Evolutionary conservation across 2,888 invertebrate species (phyloP).

Genomic region (Agrochola lota): DNA sequence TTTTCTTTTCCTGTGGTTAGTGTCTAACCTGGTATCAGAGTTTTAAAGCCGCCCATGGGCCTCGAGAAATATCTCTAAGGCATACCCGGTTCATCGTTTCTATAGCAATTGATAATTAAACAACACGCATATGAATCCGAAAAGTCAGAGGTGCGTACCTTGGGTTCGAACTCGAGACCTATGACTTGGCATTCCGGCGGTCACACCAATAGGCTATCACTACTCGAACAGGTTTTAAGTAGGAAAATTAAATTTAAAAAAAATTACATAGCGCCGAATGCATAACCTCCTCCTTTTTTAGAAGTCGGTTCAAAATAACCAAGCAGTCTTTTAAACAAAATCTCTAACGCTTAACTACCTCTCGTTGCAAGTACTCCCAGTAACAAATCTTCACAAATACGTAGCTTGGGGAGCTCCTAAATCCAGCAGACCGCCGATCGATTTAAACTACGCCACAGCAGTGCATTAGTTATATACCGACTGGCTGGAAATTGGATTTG

Average conservation of each 20-base stretch:
- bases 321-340: not conserved
- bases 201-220: too few relatives aligned
- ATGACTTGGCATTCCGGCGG: too few relatives aligned
- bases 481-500: slow-evolving; percentile 46
- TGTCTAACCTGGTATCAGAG: too few relatives aligned
- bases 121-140: too few relatives aligned
- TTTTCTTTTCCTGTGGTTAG: too few relatives aligned
- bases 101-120: too few relatives aligned
- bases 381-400: slow-evolving; percentile 34
- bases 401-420: slow-evolving; percentile 27
- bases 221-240: not conserved
- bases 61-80: too few relatives aligned
- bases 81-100: too few relatives aligned
- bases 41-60: too few relatives aligned
- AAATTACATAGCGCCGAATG: not conserved
- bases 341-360: not conserved
- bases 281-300: not conserved
- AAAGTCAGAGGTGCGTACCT: too few relatives aligned
- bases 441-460: slow-evolving; percentile 32
- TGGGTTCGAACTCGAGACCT: too few relatives aligned
- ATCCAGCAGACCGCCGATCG: slow-evolving; percentile 22
- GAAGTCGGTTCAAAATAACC: not conserved
- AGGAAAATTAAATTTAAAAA: not conserved
- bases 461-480: slow-evolving; percentile 45
- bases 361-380: slow-evolving; percentile 1